These are phyloP conservation scores for Lucilia sericata DNA, from an alignment of 1,140 invertebrate species.

Conservation along the genomic window DNA sequence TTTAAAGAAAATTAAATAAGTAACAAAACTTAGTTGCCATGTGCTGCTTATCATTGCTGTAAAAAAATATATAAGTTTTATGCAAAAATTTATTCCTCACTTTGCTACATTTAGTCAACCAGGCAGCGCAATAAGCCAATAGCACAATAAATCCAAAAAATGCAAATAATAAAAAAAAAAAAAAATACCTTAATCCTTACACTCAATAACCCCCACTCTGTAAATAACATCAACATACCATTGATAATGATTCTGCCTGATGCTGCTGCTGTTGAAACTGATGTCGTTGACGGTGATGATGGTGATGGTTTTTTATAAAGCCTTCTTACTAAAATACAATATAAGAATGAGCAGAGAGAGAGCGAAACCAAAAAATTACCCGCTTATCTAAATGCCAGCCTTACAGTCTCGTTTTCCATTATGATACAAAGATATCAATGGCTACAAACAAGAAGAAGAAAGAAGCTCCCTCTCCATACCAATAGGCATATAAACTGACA, in stretches of 20 bases:
- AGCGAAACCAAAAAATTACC: slow-evolving; percentile 32
- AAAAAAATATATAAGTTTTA: too few species aligned
- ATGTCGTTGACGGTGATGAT: slow-evolving; percentile 9
- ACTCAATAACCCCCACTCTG: slow-evolving; percentile 25
- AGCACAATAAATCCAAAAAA: background rate
- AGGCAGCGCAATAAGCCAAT: too few species aligned
- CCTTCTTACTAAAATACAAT: too few species aligned
- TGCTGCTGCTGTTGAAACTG: background rate
- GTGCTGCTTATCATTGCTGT: too few species aligned
- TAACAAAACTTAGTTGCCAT: too few species aligned
- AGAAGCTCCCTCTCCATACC: slow-evolving; percentile 1
- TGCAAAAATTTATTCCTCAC: too few species aligned
- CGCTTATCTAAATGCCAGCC: slow-evolving; percentile 68
- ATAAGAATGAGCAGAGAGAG: background rate
- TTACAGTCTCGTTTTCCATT: slow-evolving; percentile 69
- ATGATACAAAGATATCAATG: slow-evolving; percentile 65
- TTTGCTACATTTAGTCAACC: too few species aligned
- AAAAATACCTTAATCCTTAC: slow-evolving; percentile 4
- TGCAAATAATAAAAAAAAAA: background rate
- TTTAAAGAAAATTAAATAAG: too few species aligned
- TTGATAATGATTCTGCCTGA: background rate
- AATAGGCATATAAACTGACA: background rate
- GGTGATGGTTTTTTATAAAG: slow-evolving; percentile 44
- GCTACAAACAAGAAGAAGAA: background rate
- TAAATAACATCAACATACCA: slow-evolving; percentile 21